Conservation (phyloP, 2,888 invertebrate species). For the Phyto melanocephala region DNA sequence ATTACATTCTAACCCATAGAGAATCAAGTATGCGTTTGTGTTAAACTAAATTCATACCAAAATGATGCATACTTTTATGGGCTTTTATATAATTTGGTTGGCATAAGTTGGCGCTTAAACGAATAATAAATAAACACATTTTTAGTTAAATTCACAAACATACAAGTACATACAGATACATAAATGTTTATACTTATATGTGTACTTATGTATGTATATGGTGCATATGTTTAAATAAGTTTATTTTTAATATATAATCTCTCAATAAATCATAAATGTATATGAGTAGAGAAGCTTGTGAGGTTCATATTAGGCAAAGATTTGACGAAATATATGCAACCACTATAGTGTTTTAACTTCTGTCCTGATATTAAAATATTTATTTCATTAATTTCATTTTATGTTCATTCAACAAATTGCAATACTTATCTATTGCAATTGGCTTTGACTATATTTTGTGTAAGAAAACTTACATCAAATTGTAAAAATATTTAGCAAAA, state of each 20-base stretch:
- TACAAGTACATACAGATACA: not conserved
- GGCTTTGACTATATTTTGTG: too few relatives aligned
- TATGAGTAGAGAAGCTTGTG: not conserved
- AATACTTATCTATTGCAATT: too few relatives aligned
- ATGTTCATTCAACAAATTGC: too few relatives aligned
- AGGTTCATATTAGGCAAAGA: too few relatives aligned
- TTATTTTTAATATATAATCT: not conserved
- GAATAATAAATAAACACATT: slow-evolving; percentile 6
- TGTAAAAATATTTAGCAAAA: too few relatives aligned
- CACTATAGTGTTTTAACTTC: too few relatives aligned
- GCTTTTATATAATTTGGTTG: slow-evolving; percentile 25
- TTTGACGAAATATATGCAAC: too few relatives aligned
- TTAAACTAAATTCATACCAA: not conserved
- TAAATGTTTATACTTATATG: not conserved
- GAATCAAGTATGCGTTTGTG: not conserved
- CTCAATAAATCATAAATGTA: not conserved
- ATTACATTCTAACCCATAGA: not conserved
- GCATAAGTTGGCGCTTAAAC: slow-evolving; percentile 35
- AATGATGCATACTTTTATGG: slow-evolving; percentile 52
- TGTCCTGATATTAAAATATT: too few relatives aligned
- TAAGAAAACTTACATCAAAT: too few relatives aligned
- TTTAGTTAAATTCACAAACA: not conserved
- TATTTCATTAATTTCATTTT: too few relatives aligned
- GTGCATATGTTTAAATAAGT: not conserved
- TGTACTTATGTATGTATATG: not conserved